Evolutionary conservation across 2,888 invertebrate genomes (phyloP), one percentile per base, ranked within the genome.

Genomic region (Rhamnusium bicolor): DNA sequence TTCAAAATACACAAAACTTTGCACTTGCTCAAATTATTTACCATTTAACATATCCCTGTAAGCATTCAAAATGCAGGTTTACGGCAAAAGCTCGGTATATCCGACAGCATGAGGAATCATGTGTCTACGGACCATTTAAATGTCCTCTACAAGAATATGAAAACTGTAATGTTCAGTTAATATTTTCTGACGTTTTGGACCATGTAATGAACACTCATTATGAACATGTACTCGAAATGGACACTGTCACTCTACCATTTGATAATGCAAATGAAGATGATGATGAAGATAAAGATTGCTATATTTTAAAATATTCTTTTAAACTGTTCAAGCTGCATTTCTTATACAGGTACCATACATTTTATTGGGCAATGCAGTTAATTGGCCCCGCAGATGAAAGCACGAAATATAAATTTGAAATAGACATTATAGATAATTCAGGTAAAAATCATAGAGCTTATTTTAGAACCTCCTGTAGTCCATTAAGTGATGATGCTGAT

Each of bases 151-250:
- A 72, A 40, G 82, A 82, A 7, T 80, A 79, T 58, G 71, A 75
- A 27, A 40, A 68, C 6, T 83, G 83, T 58, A 14, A 58, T 2
- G 62, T 29, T 0, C 5, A 65, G 4, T 65, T 79, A n/a, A 56
- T 49, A 7, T 60, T 72, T 19, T 58, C 66, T 1, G 72, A 81
- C 18, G 63, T 82, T 12, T 74, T 3, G 91, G 90, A 82, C 91
- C 90, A 53, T 92, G 92, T 84, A 91, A 91, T 93, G 89, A 24
- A 80, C 72, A 54, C 74, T 1, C 87, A 87, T 74, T 79, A 80
- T 54, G 85, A 86, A 73, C 79, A 81, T 65, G 49, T 84, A 27
- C 63, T 86, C 27, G 85, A 85, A 73, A 65, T 80, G 12, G 82
- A 83, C 19, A 79, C 69, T 21, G 65, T 84, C 4, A 72, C 49